Evolutionary conservation across 2,797 vertebrate species (phyloP).

Genomic region (Gobionotothen gibberifrons): DNA sequence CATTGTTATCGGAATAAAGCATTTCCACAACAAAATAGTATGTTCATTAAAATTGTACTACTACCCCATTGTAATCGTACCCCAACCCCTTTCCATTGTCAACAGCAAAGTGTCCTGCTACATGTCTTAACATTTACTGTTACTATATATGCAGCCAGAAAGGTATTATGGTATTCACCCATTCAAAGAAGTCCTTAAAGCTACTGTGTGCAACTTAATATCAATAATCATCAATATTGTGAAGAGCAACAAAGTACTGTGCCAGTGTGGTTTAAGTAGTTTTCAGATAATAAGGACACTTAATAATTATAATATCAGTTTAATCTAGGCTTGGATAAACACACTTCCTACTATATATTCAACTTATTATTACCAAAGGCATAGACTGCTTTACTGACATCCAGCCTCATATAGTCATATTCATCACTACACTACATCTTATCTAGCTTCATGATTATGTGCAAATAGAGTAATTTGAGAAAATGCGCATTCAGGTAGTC

Average conservation of each 20-base stretch:
- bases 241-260: conserved; percentile 44
- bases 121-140: conserved; percentile 26
- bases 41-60: conserved; percentile 39
- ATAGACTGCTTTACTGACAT: conserved; percentile 37
- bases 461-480: conserved; percentile 63
- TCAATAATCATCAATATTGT: conserved; percentile 49
- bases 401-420: conserved; percentile 32
- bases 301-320: conserved; percentile 71
- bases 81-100: conserved; percentile 31
- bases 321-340: conserved; percentile 65
- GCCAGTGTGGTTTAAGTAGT: conserved; percentile 50
- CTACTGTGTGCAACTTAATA: conserved; percentile 65
- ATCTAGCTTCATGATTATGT: conserved; percentile 62
- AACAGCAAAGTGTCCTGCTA: conserved; percentile 60
- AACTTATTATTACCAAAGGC: conserved; percentile 59
- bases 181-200: conserved; percentile 45
- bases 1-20: conserved; percentile 59
- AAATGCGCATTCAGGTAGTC: conserved; percentile 30
- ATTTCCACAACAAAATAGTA: conserved; percentile 42
- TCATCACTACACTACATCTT: conserved; percentile 42
- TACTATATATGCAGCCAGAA: conserved; percentile 15
- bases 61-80: background rate
- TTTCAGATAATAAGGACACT: conserved; percentile 83
- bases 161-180: conserved; percentile 18
- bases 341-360: conserved; percentile 49